Conservation (phyloP, 2,797 vertebrate species). For the Trachurus trachurus region DNA sequence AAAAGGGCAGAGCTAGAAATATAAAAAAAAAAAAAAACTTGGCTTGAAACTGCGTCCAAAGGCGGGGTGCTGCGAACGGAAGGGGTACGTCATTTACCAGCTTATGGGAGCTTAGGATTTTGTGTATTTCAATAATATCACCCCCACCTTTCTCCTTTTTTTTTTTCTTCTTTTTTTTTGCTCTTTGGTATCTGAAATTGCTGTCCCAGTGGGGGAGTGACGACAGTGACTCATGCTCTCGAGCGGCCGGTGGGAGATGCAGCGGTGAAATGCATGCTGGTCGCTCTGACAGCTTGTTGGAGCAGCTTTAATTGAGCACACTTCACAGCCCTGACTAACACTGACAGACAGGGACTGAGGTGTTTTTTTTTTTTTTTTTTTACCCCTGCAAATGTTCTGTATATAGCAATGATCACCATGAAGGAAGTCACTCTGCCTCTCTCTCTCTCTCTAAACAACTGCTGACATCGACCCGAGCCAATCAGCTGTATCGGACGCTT, state of each 20-base stretch:
- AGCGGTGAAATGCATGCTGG: conserved; percentile 44
- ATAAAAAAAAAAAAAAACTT: conserved; percentile 18
- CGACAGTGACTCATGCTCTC: conserved; percentile 49
- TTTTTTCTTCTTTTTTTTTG: background rate
- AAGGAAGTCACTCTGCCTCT: background rate
- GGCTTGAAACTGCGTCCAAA: conserved; percentile 6
- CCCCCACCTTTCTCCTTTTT: background rate
- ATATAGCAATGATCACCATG: conserved; percentile 24
- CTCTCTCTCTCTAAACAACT: conserved; percentile 11
- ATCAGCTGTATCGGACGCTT: background rate
- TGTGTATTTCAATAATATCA: background rate
- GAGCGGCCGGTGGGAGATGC: conserved; percentile 40
- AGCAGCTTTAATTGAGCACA: conserved; percentile 63
- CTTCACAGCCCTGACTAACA: conserved; percentile 54
- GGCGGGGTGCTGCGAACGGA: background rate
- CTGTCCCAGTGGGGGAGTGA: conserved; percentile 31
- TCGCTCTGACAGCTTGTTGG: conserved; percentile 50
- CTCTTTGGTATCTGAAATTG: conserved; percentile 50
- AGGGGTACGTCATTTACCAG: conserved; percentile 19
- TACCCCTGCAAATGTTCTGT: background rate
- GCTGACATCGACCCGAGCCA: conserved; percentile 21
- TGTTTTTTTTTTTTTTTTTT: background rate
- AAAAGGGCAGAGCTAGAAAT: conserved; percentile 61
- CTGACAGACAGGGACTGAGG: conserved; percentile 18
- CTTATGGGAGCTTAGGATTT: background rate